Evolutionary conservation across 2,888 invertebrate genomes (phyloP), one percentile per base, ranked within the genome.

Genomic region (Esperia sulphurella): DNA sequence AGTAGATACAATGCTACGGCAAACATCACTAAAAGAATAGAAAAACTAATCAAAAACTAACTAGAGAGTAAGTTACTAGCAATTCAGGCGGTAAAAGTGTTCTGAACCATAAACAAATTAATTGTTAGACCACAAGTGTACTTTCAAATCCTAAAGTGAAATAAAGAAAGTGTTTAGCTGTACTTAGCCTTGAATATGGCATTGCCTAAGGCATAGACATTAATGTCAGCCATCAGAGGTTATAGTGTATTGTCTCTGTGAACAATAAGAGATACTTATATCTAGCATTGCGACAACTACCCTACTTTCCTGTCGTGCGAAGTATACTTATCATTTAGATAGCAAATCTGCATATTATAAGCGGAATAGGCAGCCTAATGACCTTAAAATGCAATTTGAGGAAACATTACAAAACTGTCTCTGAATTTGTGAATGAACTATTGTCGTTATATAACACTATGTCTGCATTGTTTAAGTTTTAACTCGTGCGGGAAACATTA

Each of bases 181-280:
- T 21, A 21, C 5, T 21, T 21, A 40, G 47, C 29, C 28, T 43
- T 48, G 45, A 48, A 51, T 55, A 53, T 45, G 55, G 55, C 41
- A 42, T 35, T 21, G 57, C 59, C 49, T 40, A 41, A 40, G 59
- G 57, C 57, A 48, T 45, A 45, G 14, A 31, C 43, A 37, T 35
- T 43, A 7, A 33, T 8, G 13, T 14, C 14, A 49, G 47, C 65
- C 68, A 59, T 70, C 53, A 58, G 50, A 66, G 64, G 54, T 68
- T 72, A 73, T 58, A 48, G 61, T 51, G 56, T 55, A 73, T 73
- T 73, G 74, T 73, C 59, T 69, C 52, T 52, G 53, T 21, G 49
- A 52, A 68, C 70, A 68, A 69, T 65, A 55, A 55, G 49, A 14
- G 14, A 35, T 45, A 50, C 10, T 14, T 29, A 33, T 38, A 14